These are phyloP conservation scores for Alviniconcha marisindica DNA, from an alignment of 1,140 invertebrate species.

Conservation along the genomic window DNA sequence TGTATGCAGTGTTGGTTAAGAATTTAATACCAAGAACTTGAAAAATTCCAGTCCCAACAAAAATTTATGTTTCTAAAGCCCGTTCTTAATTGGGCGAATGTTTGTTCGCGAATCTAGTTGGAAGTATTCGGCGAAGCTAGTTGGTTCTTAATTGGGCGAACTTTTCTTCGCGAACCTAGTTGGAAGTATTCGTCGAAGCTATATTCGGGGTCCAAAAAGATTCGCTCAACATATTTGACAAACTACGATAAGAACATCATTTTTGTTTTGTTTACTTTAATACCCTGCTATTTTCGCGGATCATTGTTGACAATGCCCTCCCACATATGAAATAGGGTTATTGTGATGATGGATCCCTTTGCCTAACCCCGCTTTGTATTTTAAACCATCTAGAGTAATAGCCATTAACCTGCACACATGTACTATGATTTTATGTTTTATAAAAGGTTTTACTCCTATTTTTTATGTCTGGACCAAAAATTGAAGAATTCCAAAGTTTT, in stretches of 20 bases:
- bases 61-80: slow-evolving; percentile 22
- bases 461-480: slow-evolving; percentile 39
- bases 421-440: slow-evolving; percentile 1
- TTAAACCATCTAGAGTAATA: slow-evolving; percentile 9
- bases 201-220: too few species aligned
- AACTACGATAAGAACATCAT: slow-evolving; percentile 34
- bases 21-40: slow-evolving; percentile 20
- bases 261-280: slow-evolving; percentile 28
- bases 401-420: slow-evolving; percentile 37
- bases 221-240: slow-evolving; percentile 32
- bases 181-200: too few species aligned
- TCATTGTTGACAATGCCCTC: slow-evolving; percentile 28
- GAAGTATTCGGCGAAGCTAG: background rate
- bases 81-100: slow-evolving; percentile 24
- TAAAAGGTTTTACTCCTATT: slow-evolving; percentile 42
- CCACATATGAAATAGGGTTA: slow-evolving; percentile 37
- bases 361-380: slow-evolving; percentile 34
- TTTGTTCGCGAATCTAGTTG: background rate
- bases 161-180: too few species aligned
- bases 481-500: slow-evolving; percentile 32
- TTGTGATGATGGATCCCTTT: slow-evolving; percentile 9
- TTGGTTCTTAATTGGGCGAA: background rate
- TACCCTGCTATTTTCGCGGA: slow-evolving; percentile 35
- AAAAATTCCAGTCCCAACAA: slow-evolving; percentile 21
- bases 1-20: background rate